Conservation (phyloP, 2,113 vertebrate species). For the Thalassoma bifasciatum region DNA sequence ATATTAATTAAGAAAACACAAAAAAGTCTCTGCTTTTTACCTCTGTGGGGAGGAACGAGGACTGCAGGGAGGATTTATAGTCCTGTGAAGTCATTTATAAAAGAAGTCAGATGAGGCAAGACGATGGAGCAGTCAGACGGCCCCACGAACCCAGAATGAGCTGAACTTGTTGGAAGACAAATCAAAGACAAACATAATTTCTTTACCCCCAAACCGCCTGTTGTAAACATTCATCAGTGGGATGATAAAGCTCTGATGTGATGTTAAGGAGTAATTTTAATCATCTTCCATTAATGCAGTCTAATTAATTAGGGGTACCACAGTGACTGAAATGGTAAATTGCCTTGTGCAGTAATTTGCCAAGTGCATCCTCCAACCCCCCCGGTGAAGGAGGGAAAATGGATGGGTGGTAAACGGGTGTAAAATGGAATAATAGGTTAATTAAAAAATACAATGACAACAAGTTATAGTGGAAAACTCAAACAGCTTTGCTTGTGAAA, state of each 20-base stretch:
- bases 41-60: no score
- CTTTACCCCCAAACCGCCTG: not conserved
- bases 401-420: not conserved
- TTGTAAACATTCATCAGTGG: constrained; percentile 13
- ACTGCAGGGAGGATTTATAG: no score
- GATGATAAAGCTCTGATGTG: constrained; percentile 8
- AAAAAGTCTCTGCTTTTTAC: no score
- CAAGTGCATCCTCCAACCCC: not conserved
- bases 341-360: not conserved
- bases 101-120: not conserved
- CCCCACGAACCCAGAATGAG: not conserved
- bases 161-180: not conserved
- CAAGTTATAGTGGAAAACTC: not conserved
- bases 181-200: constrained; percentile 5
- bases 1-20: no score
- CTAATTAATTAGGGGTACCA: constrained; percentile 5
- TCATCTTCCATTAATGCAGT: constrained; percentile 15
- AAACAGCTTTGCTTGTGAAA: not conserved
- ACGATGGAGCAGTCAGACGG: not conserved
- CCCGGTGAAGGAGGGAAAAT: not conserved
- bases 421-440: not conserved
- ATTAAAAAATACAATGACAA: not conserved
- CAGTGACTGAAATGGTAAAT: constrained; percentile 5
- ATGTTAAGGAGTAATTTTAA: constrained; percentile 28
- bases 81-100: not conserved